Evolutionary conservation across 2,113 vertebrate species (phyloP).

Genomic region (Mugil cephalus): DNA sequence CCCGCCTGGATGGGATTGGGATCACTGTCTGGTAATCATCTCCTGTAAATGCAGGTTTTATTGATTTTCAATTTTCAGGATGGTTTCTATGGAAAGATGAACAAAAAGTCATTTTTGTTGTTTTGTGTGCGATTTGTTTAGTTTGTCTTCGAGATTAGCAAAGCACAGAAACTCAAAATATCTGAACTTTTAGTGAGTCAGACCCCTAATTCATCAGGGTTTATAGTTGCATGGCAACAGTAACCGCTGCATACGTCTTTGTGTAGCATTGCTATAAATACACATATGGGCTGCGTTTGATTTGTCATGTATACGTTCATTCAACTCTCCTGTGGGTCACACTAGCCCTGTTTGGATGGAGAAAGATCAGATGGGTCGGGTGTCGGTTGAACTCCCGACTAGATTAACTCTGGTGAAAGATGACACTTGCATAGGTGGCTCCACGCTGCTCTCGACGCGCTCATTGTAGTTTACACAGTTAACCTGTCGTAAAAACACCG

Average conservation of each 20-base stretch:
- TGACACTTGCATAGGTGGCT: conserved; percentile 20
- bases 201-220: conserved; percentile 13
- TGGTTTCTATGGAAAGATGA: conserved; percentile 34
- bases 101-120: too few species aligned
- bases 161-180: conserved; percentile 11
- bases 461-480: conserved; percentile 20
- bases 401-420: conserved; percentile 44
- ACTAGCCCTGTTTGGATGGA: conserved; percentile 16
- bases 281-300: not conserved
- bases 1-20: conserved; percentile 49
- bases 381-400: conserved; percentile 29
- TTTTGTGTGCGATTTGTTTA: too few species aligned
- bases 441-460: conserved; percentile 6
- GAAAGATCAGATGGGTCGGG: conserved; percentile 40
- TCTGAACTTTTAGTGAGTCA: conserved; percentile 11
- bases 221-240: conserved; percentile 38
- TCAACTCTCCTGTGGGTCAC: not conserved
- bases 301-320: conserved; percentile 18
- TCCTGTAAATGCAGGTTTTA: conserved; percentile 10
- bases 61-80: conserved; percentile 1
- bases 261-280: not conserved
- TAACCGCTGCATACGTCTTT: conserved; percentile 8
- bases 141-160: not conserved
- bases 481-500: conserved; percentile 26
- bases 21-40: conserved; percentile 28